Evolutionary conservation across 2,113 vertebrate species (phyloP).

Genomic region (Macaca fascicularis): DNA sequence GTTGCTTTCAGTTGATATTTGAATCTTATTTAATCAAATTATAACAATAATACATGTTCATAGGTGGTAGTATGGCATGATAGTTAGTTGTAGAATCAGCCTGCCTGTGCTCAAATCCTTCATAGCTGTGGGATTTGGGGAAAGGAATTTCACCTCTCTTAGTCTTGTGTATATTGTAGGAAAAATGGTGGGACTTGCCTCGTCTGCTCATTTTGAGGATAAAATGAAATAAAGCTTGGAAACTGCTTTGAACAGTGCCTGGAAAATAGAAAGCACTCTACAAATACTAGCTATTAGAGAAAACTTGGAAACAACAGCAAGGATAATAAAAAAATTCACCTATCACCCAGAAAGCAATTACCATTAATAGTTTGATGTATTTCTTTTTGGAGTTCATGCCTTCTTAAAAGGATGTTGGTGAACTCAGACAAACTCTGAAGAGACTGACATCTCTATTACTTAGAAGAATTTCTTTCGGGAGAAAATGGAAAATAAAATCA

Average conservation of each 20-base stretch:
- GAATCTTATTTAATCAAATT: slow-evolving; percentile 1
- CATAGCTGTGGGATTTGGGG: background rate
- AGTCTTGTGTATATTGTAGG: background rate
- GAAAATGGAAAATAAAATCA: slow-evolving; percentile 29
- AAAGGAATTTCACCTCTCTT: background rate
- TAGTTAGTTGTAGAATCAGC: background rate
- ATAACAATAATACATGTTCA: background rate
- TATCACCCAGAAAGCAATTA: background rate
- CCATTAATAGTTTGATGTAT: background rate
- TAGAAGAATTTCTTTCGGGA: slow-evolving; percentile 38
- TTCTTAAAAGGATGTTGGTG: slow-evolving; percentile 22
- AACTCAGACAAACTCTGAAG: background rate
- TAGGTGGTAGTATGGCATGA: background rate
- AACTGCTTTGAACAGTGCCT: background rate
- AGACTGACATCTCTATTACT: background rate
- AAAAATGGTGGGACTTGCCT: background rate
- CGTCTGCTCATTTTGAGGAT: background rate
- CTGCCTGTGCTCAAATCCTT: background rate
- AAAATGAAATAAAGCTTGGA: background rate
- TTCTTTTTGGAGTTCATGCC: background rate
- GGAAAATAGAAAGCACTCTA: background rate
- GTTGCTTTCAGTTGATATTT: slow-evolving; percentile 36
- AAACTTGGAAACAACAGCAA: background rate
- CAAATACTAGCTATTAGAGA: background rate
- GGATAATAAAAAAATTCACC: background rate